Base-by-base conservation (phyloP, 1,140 invertebrate species). In the Catajapyx aquilonaris region DNA sequence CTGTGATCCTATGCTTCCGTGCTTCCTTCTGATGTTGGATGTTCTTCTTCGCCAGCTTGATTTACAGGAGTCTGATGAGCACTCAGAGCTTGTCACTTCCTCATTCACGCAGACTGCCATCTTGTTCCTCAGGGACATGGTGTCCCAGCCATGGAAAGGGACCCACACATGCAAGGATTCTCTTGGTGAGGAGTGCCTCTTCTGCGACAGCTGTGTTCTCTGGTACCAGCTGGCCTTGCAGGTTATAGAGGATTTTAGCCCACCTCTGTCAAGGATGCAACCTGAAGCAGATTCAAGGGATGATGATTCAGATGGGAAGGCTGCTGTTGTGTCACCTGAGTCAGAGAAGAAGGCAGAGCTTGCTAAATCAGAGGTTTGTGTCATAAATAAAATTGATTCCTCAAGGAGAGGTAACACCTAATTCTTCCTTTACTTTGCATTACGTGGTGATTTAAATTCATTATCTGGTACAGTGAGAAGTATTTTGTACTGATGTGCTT, bases 11-110 rank as follows among this genome's bases (percentile, higher is more conserved):
- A 81, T 81, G 53, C 60, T 95, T 5, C 83, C 81, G 3, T 94
- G 90, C 50, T 94, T 86, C 54, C 85, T 96, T 42, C 67, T 96
- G 2, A 96, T 96, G 88, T 60, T 96, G 37, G 93, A 97, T 55
- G 77, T 96, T 43, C 57, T 94, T 23, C 59, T 94, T 3, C 93
- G 93, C 64, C 93, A 98, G 66, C 80, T 85, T 38, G 23, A 20
- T 9, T 39, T n/a, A 22, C 20, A 25, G 10, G n/a, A n/a, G n/a
- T 33, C 66, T 88, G 31, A 73, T 79, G 47, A 79, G n/a, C n/a
- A n/a, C n/a, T n/a, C n/a, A n/a, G n/a, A n/a, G n/a, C n/a, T n/a
- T n/a, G n/a, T n/a, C n/a, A n/a, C n/a, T n/a, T n/a, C 75, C 11
- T 64, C 64, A 34, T 69, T 81, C 7, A 76, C 76, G 44, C 69